These are phyloP conservation scores for Dysmachus trigonus DNA, from an alignment of 2,888 invertebrate species.

Conservation along the genomic window DNA sequence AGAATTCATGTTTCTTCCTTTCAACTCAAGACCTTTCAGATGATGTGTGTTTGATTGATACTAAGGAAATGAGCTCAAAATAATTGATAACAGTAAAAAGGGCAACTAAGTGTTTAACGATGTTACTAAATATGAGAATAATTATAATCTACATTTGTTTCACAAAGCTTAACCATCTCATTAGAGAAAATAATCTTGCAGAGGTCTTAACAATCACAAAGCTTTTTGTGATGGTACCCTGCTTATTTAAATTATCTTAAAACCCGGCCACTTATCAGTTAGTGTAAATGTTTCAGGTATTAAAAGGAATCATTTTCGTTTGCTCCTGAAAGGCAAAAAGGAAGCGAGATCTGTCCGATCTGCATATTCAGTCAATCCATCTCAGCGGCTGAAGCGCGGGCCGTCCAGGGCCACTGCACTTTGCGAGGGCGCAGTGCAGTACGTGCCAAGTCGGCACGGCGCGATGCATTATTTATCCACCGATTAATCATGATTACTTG, in stretches of 20 bases:
- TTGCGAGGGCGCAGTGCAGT: neutral
- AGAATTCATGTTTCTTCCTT: no score
- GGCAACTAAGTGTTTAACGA: no score
- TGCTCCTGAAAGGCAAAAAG: neutral
- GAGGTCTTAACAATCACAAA: neutral
- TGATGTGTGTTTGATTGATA: no score
- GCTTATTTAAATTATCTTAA: neutral
- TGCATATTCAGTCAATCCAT: neutral
- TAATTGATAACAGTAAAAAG: no score
- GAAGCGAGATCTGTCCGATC: neutral
- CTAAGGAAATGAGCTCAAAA: no score
- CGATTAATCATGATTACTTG: conserved; percentile 63
- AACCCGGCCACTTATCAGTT: neutral
- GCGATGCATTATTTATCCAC: conserved; percentile 58
- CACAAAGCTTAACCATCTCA: no score
- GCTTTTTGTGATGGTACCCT: neutral
- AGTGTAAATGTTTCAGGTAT: neutral
- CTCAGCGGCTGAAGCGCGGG: neutral
- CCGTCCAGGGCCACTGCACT: neutral
- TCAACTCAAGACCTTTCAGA: no score
- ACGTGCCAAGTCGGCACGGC: neutral
- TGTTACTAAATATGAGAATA: no score
- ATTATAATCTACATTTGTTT: no score
- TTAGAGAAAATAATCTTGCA: no score
- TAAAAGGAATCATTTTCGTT: neutral